A percentile compares a stretch with the other conserved stretches of the same genome.
phyloP scores from a whole-genome alignment of 2,888 invertebrate species.

The Linnaemya tessellans region DNA sequence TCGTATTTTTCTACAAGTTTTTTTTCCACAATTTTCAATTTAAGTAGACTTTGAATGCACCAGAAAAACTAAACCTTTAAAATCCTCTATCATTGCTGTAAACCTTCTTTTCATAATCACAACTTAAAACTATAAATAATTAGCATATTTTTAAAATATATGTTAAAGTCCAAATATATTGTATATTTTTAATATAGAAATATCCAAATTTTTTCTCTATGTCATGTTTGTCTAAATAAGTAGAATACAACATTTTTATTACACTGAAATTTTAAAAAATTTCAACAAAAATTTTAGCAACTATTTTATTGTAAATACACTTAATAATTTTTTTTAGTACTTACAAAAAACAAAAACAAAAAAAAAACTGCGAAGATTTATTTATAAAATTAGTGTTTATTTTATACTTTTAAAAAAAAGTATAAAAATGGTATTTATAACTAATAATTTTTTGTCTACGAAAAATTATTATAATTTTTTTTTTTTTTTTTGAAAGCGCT shows the following conservation, averaged over 20 bases:
- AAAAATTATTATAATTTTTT: conserved; percentile 5
- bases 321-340: conserved; percentile 11
- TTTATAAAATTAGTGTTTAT: conserved; percentile 52
- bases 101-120: neutral
- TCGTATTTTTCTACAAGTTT: conserved; percentile 24
- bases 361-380: conserved; percentile 72
- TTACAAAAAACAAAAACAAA: neutral
- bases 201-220: neutral
- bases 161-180: conserved; percentile 16
- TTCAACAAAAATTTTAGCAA: conserved; percentile 2
- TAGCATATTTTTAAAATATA: conserved; percentile 33
- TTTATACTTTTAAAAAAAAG: conserved; percentile 29
- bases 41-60: conserved; percentile 58
- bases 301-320: conserved; percentile 65
- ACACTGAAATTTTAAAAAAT: neutral
- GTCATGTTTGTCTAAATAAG: conserved; percentile 38
- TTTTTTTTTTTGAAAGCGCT: conserved; percentile 67
- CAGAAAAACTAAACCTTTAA: conserved; percentile 5
- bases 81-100: conserved; percentile 1
- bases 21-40: neutral
- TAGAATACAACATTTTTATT: conserved; percentile 3
- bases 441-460: neutral
- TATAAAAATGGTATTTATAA: conserved; percentile 24
- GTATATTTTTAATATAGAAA: neutral
- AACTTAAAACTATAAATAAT: neutral